phyloP scores from a whole-genome alignment of 2,113 vertebrate genomes.

The Gnathonemus longibarbis region DNA sequence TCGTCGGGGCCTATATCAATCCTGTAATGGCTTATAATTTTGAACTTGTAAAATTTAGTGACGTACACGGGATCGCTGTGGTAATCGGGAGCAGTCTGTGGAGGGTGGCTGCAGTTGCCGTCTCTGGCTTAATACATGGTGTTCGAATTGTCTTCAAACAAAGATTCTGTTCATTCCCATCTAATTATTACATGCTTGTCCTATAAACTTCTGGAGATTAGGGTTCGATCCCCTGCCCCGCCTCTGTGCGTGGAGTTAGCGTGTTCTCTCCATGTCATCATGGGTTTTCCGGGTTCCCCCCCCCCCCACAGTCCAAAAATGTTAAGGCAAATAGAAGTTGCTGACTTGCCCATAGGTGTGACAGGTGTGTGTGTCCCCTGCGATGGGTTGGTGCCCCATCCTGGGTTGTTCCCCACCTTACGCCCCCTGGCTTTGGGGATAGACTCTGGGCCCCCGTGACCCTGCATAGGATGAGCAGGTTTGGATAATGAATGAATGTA shows the following conservation, averaged over 20 bases:
- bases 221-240: background rate
- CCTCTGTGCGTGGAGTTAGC: background rate
- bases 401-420: background rate
- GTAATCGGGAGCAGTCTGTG: background rate
- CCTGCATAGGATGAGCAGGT: background rate
- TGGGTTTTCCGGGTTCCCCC: background rate
- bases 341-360: too few relatives aligned
- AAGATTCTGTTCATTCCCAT: too few relatives aligned
- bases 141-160: background rate
- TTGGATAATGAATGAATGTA: background rate
- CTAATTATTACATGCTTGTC: background rate
- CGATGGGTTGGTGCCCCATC: background rate
- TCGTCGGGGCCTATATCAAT: background rate
- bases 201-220: background rate
- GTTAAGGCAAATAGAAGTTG: too few relatives aligned
- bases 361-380: background rate
- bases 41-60: background rate
- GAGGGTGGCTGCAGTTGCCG: background rate
- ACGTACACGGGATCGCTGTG: background rate
- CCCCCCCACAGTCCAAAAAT: too few relatives aligned
- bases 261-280: background rate
- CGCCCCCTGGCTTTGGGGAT: background rate
- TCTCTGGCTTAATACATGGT: background rate
- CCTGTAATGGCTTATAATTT: background rate
- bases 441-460: background rate